A percentile compares a stretch with the other conserved stretches of the same genome.
Evolutionary conservation across 2,888 invertebrate genomes (phyloP).

Genomic region (Leucoma salicis): DNA sequence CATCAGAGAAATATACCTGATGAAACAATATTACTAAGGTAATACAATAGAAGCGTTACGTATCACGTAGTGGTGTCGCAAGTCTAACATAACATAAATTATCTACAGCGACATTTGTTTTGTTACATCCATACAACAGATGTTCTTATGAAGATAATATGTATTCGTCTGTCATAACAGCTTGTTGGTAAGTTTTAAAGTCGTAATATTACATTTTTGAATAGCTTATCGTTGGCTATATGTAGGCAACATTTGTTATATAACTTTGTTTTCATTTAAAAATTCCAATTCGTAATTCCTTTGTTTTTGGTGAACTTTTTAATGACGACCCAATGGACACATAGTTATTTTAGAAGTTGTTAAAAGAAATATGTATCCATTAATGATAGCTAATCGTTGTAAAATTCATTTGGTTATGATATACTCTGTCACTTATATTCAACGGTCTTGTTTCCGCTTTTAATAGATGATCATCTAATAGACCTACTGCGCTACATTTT

Average conservation of each 20-base stretch:
- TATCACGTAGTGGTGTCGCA: slow-evolving; percentile 44
- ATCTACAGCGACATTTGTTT: slow-evolving; percentile 63
- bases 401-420: too few relatives aligned
- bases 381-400: too few relatives aligned
- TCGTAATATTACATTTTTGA: slow-evolving; percentile 39
- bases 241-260: slow-evolving; percentile 13
- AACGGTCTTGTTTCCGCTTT: too few relatives aligned
- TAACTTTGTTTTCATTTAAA: slow-evolving; percentile 14
- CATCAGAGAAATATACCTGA: too few relatives aligned
- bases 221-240: slow-evolving; percentile 10
- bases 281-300: too few relatives aligned
- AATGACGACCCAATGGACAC: too few relatives aligned
- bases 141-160: slow-evolving; percentile 59
- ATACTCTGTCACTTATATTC: too few relatives aligned
- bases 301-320: too few relatives aligned
- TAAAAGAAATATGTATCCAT: too few relatives aligned
- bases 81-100: slow-evolving; percentile 50
- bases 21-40: slow-evolving; percentile 12
- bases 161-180: slow-evolving; percentile 53
- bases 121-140: slow-evolving; percentile 58
- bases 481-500: too few relatives aligned
- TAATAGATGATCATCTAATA: too few relatives aligned
- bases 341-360: too few relatives aligned
- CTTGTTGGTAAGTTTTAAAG: slow-evolving; percentile 43
- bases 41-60: slow-evolving; percentile 53